A percentile compares a stretch with the other conserved stretches of the same genome.
These are phyloP conservation scores for Anhinga rufa DNA, from an alignment of 2,113 vertebrate genomes.

Conservation along the genomic window DNA sequence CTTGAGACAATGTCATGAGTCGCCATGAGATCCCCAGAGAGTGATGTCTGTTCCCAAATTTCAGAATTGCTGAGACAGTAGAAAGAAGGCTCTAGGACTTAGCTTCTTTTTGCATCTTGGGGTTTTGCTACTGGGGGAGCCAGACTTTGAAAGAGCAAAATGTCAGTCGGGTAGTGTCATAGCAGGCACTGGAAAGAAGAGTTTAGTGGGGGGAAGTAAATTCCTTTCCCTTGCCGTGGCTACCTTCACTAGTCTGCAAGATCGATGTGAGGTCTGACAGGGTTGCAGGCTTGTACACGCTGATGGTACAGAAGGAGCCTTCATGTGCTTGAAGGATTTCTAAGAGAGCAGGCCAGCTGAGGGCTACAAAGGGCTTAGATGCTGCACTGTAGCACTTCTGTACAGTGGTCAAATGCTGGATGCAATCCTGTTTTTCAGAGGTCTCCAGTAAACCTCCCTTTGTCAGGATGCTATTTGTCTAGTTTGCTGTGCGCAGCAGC, in stretches of 20 bases:
- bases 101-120: background rate
- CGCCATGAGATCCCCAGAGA: background rate
- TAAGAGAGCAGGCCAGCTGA: background rate
- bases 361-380: background rate
- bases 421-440: background rate
- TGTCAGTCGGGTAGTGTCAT: background rate
- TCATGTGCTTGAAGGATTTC: background rate
- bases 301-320: background rate
- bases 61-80: background rate
- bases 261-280: background rate
- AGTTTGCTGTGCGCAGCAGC: background rate
- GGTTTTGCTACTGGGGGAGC: background rate
- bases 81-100: background rate
- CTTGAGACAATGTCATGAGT: background rate
- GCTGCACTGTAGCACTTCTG: background rate
- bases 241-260: background rate
- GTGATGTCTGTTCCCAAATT: background rate
- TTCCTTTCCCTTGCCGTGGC: background rate
- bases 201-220: background rate
- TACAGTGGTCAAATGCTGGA: background rate
- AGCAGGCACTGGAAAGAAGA: background rate
- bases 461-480: background rate
- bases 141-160: background rate
- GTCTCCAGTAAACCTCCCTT: background rate
- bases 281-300: background rate